Conservation (phyloP, 35 echinoderm and acorn worm genomes). For the Hemicentrotus pulcherrimus region DNA sequence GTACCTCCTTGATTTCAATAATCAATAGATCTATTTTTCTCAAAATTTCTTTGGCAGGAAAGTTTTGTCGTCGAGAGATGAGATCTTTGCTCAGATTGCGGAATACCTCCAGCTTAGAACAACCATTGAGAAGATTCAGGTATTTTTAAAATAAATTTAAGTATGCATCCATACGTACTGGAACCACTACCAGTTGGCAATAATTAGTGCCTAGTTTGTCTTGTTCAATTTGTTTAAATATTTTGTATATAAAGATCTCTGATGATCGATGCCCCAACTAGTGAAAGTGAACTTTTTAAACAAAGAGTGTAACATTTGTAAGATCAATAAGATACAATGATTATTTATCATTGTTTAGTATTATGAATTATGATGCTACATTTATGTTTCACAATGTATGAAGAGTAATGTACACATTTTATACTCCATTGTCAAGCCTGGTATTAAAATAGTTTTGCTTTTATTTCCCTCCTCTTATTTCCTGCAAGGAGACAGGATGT, state of each 20-base stretch:
- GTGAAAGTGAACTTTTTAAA: background rate
- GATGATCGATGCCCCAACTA: background rate
- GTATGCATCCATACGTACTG: background rate
- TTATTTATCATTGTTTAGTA: no score
- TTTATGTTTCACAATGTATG: background rate
- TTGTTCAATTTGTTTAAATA: no score
- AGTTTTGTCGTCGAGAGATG: slow-evolving; percentile 72
- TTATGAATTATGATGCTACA: no score
- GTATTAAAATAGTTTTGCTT: background rate
- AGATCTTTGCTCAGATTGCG: slow-evolving; percentile 72
- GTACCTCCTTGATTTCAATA: no score
- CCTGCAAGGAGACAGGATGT: slow-evolving; percentile 61
- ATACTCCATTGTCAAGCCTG: no score
- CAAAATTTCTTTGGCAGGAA: slow-evolving; percentile 65
- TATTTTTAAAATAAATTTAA: slow-evolving; percentile 26
- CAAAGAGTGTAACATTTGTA: no score
- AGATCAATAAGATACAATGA: no score
- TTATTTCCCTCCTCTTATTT: background rate
- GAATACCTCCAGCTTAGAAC: slow-evolving; percentile 92
- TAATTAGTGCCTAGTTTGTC: background rate
- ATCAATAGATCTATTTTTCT: background rate
- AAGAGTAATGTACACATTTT: background rate
- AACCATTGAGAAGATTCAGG: slow-evolving; percentile 90
- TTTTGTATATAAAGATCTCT: no score
- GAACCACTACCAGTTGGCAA: no score